A percentile compares a stretch with the other conserved stretches of the same genome.
Evolutionary conservation across 2,888 invertebrate species (phyloP).

Genomic region (Heliconius hortense): DNA sequence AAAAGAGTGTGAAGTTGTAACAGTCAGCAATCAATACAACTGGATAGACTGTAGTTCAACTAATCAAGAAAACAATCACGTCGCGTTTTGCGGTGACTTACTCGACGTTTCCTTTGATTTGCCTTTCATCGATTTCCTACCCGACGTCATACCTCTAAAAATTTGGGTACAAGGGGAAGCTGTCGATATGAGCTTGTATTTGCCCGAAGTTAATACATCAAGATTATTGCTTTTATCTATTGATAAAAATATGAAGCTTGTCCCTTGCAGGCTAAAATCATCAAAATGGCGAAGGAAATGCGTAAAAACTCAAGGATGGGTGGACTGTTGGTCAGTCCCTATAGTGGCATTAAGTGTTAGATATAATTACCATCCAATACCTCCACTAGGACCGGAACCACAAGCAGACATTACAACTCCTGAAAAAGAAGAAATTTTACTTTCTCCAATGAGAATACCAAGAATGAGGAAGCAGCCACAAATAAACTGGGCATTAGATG

Average conservation of each 20-base stretch:
- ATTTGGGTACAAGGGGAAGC: conserved; percentile 98
- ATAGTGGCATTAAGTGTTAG: conserved; percentile 95
- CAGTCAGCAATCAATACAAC: conserved; percentile 97
- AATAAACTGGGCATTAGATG: conserved; percentile 85
- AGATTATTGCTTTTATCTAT: conserved; percentile 90
- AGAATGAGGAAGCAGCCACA: conserved; percentile 87
- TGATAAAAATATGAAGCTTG: conserved; percentile 93
- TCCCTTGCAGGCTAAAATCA: conserved; percentile 82
- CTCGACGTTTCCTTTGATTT: conserved; percentile 96
- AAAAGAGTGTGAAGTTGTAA: conserved; percentile 97
- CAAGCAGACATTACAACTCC: conserved; percentile 97
- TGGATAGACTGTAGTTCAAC: conserved; percentile 99
- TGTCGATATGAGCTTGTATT: conserved; percentile 92
- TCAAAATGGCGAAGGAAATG: conserved; percentile 93
- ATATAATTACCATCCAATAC: conserved; percentile 96
- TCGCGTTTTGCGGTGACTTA: conserved; percentile 96
- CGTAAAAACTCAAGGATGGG: conserved; percentile 89
- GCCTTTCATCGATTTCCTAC: conserved; percentile 96
- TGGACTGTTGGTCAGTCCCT: conserved; percentile 98
- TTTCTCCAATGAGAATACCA: conserved; percentile 96
- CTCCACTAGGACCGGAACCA: conserved; percentile 92
- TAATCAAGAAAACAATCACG: conserved; percentile 96
- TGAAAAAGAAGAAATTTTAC: conserved; percentile 94
- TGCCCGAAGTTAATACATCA: conserved; percentile 96
- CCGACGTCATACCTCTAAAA: conserved; percentile 92